Evolutionary conservation across 2,888 invertebrate species (phyloP), one percentile per base, ranked within the genome.

Genomic region (Cheilosia variabilis): DNA sequence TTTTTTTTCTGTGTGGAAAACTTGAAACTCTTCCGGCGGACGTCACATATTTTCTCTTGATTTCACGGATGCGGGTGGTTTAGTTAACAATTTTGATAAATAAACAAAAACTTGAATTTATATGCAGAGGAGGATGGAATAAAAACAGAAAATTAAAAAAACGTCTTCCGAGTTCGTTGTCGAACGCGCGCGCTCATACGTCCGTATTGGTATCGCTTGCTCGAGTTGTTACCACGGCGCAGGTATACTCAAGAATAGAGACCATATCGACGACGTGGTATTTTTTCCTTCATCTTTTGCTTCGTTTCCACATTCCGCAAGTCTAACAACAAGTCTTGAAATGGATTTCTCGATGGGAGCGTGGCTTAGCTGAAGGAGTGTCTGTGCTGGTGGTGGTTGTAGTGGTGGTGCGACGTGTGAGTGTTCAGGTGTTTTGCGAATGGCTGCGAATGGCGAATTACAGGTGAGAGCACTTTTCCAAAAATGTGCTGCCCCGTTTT

Each of bases 141-240:
- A 37, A 34, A 43, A 17, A 13, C 17, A 2, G 10, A 9, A 10
- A 34, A 57, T 41, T 2, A n/a, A 52, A 34, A 5, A 15, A 80
- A 73, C 80, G 45, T 73, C 62, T 75, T 68, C 63, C 79, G 79
- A 55, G 45, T 58, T 63, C 65, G 53, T 60, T 65, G 31, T 37
- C 47, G 63, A 86, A 81, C 76, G 81, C 86, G 81, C 81, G 76
- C 81, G 72, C 22, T 77, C 43, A 53, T 69, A 72, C 52, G 71
- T 55, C 69, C 81, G 76, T 65, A 71, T 47, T 69, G 63, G 76
- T 76, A 57, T 81, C 75, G 75, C 55, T 72, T 62, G 37, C 57
- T 76, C 71, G 86, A 86, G 86, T 81, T 86, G 86, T 86, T 86
- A 86, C 86, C 86, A 86, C 86, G 86, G 81, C 86, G 76, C 81